These are phyloP conservation scores for Erinaceus europaeus DNA, from an alignment of 2,113 vertebrate species.

Conservation along the genomic window DNA sequence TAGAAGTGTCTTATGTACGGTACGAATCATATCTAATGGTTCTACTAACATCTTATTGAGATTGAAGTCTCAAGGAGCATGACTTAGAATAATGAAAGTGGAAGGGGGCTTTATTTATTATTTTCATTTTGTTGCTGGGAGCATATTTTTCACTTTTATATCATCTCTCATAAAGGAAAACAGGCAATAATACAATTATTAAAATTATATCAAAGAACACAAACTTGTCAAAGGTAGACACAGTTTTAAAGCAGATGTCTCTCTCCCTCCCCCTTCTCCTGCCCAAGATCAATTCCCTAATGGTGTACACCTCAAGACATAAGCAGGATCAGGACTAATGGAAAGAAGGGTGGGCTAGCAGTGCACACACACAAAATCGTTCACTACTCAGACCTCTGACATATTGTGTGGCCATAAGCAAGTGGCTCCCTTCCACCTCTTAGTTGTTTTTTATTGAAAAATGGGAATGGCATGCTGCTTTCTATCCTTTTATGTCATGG, in stretches of 20 bases:
- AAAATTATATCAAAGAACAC: slow-evolving; percentile 62
- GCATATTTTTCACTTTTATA: slow-evolving; percentile 66
- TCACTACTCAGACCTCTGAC: not conserved
- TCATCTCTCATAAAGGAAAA: slow-evolving; percentile 52
- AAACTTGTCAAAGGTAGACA: slow-evolving; percentile 47
- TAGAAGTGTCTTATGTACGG: slow-evolving; percentile 67
- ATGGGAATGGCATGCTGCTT: not conserved
- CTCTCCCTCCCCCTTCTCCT: not conserved
- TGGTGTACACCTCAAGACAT: slow-evolving; percentile 43
- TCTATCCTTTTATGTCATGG: not conserved
- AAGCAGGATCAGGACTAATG: not conserved
- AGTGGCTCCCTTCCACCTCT: not conserved
- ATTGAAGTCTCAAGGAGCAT: slow-evolving; percentile 67
- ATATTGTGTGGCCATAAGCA: not conserved
- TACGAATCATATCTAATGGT: slow-evolving; percentile 75
- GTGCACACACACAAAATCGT: not conserved
- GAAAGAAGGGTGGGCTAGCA: not conserved
- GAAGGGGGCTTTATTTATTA: slow-evolving; percentile 70
- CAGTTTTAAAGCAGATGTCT: slow-evolving; percentile 44
- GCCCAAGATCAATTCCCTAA: slow-evolving; percentile 51
- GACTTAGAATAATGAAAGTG: slow-evolving; percentile 72
- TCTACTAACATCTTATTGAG: slow-evolving; percentile 75
- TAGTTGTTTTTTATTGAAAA: not conserved
- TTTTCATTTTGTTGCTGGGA: slow-evolving; percentile 70
- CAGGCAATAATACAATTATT: slow-evolving; percentile 61